Evolutionary conservation across 2,113 vertebrate species (phyloP).

Genomic region (Sciurus niger): DNA sequence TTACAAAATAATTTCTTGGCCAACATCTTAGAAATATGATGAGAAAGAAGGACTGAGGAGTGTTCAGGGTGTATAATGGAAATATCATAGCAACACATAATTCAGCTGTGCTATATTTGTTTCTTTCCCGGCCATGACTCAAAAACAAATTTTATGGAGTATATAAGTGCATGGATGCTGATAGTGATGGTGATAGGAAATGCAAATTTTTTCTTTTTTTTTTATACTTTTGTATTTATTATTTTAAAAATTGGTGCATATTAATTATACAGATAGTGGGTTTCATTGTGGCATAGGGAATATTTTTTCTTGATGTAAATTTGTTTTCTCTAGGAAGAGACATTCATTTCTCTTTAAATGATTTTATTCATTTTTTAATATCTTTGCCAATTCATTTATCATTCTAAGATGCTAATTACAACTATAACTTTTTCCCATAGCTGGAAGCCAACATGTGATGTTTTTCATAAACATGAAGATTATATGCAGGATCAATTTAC

Average conservation of each 20-base stretch:
- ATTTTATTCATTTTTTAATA: slow-evolving; percentile 43
- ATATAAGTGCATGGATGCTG: neutral
- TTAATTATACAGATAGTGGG: neutral
- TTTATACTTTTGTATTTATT: neutral
- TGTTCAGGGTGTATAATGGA: slow-evolving; percentile 24
- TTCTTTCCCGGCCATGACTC: neutral
- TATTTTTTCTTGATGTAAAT: slow-evolving; percentile 61
- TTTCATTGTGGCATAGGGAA: neutral
- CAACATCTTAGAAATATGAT: slow-evolving; percentile 33
- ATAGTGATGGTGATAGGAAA: neutral
- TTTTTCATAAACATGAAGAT: slow-evolving; percentile 89
- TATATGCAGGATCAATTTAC: slow-evolving; percentile 86
- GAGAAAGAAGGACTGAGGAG: slow-evolving; percentile 24
- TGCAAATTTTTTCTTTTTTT: neutral
- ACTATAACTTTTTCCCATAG: slow-evolving; percentile 81
- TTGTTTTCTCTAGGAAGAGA: slow-evolving; percentile 53
- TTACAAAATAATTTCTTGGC: slow-evolving; percentile 55
- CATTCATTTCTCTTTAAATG: slow-evolving; percentile 30
- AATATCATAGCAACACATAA: neutral
- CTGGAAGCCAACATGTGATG: slow-evolving; percentile 87
- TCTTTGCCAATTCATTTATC: slow-evolving; percentile 60
- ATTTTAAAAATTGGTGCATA: neutral
- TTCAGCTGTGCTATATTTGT: neutral
- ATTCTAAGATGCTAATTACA: slow-evolving; percentile 67
- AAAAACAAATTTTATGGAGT: slow-evolving; percentile 13